Percentiles rank a stretch among this genome's conserved stretches.
Evolutionary conservation across 2,888 invertebrate genomes (phyloP).

Genomic region (Tromatobia lineatoria): DNA sequence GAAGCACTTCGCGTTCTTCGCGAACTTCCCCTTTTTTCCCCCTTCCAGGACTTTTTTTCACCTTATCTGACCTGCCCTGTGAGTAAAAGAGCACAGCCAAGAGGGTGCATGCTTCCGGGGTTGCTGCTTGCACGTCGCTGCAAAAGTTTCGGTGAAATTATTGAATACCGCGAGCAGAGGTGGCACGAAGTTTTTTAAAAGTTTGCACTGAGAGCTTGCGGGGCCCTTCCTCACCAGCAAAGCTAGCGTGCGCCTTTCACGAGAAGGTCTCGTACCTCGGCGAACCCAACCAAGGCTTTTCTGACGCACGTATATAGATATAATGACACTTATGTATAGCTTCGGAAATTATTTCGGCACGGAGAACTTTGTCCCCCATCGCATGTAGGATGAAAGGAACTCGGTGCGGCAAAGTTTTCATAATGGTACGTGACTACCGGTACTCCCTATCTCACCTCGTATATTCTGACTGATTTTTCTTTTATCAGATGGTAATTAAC

Average conservation of each 20-base stretch:
- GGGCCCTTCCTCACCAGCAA: neutral
- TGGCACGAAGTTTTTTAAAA: slow-evolving; percentile 48
- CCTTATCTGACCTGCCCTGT: slow-evolving; percentile 31
- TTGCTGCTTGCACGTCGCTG: slow-evolving; percentile 66
- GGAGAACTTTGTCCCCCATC: slow-evolving; percentile 36
- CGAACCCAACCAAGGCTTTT: slow-evolving; percentile 5
- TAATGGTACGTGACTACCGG: slow-evolving; percentile 39
- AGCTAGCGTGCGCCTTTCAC: slow-evolving; percentile 24
- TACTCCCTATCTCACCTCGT: slow-evolving; percentile 20
- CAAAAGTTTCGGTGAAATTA: slow-evolving; percentile 56
- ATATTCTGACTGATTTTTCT: slow-evolving; percentile 15
- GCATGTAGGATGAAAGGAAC: slow-evolving; percentile 24
- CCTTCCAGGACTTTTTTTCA: slow-evolving; percentile 21
- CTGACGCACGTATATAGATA: slow-evolving; percentile 10
- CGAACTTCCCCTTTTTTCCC: slow-evolving; percentile 54
- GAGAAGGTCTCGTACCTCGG: slow-evolving; percentile 24
- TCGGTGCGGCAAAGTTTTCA: slow-evolving; percentile 30
- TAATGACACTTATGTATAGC: slow-evolving; percentile 16
- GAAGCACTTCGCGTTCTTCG: slow-evolving; percentile 46
- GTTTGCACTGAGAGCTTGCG: slow-evolving; percentile 48
- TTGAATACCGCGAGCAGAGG: slow-evolving; percentile 49
- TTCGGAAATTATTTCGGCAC: slow-evolving; percentile 56
- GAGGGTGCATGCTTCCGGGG: slow-evolving; percentile 28
- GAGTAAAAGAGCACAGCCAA: slow-evolving; percentile 25
- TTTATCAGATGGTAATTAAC: neutral